A percentile compares a stretch with the other conserved stretches of the same genome.
Evolutionary conservation across 2,888 invertebrate genomes (phyloP).

Genomic region (Lepas anatifera): DNA sequence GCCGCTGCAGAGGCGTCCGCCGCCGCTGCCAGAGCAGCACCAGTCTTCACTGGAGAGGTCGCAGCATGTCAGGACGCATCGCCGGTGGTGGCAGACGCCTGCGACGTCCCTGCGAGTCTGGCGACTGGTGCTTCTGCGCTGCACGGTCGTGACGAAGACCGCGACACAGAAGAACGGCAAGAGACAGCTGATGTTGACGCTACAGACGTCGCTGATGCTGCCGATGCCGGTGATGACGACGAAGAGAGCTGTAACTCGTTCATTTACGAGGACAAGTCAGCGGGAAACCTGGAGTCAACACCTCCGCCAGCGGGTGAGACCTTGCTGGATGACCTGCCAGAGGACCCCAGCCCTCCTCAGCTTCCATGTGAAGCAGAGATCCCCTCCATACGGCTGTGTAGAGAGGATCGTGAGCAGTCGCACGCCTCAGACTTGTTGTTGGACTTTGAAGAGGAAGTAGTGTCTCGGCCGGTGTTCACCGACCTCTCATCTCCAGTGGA

Average conservation of each 20-base stretch:
- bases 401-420: not conserved
- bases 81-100: no score
- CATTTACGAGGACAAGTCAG: not conserved
- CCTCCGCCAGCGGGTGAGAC: not conserved
- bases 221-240: not conserved
- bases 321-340: not conserved
- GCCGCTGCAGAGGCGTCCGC: no score
- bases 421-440: not conserved
- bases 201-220: not conserved
- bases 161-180: not conserved
- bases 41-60: no score
- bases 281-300: not conserved
- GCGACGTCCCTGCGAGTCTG: no score
- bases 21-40: no score
- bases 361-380: no score
- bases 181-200: not conserved
- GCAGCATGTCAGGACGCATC: no score
- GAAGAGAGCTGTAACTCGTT: slow-evolving; percentile 4
- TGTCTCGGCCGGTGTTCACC: not conserved
- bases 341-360: not conserved
- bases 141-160: not conserved
- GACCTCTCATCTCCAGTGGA: not conserved
- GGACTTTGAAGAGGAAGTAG: not conserved
- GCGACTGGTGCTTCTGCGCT: no score
- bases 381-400: no score